Conservation (phyloP, 1,140 invertebrate species). For the Frieseomelitta varia region DNA sequence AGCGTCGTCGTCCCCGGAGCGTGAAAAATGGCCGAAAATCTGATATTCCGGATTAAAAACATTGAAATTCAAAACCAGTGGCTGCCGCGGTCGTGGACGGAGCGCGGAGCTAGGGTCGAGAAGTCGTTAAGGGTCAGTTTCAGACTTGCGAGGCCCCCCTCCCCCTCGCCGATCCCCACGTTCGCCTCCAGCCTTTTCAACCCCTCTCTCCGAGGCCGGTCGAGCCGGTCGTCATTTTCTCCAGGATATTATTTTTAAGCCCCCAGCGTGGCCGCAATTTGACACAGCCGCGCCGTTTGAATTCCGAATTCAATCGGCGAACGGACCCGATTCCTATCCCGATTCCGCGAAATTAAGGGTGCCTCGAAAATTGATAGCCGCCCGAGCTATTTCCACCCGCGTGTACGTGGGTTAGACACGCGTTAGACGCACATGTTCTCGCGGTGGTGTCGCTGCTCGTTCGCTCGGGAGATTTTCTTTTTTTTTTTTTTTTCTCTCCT, state of each 20-base stretch:
- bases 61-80: slow-evolving; percentile 83
- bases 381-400: neutral
- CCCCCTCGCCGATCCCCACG: slow-evolving; percentile 43
- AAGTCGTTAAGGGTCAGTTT: slow-evolving; percentile 83
- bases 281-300: slow-evolving; percentile 78
- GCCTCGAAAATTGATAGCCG: slow-evolving; percentile 64
- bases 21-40: slow-evolving; percentile 83
- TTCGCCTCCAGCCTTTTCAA: slow-evolving; percentile 24
- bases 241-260: slow-evolving; percentile 81
- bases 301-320: slow-evolving; percentile 79
- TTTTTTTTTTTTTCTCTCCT: neutral
- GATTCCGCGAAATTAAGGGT: slow-evolving; percentile 74
- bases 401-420: neutral
- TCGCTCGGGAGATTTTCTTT: neutral
- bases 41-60: slow-evolving; percentile 83
- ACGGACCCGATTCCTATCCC: slow-evolving; percentile 66
- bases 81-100: slow-evolving; percentile 48
- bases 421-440: slow-evolving; percentile 17
- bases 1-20: slow-evolving; percentile 69
- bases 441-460: neutral
- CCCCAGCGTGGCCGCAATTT: slow-evolving; percentile 74
- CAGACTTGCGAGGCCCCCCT: slow-evolving; percentile 52
- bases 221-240: slow-evolving; percentile 38
- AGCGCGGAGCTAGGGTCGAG: slow-evolving; percentile 63
- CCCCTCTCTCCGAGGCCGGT: slow-evolving; percentile 16